A percentile compares a stretch with the other conserved stretches of the same genome.
These are phyloP conservation scores for Pseudococcus jackbeardsleyi DNA, from an alignment of 2,888 invertebrate species.

Conservation along the genomic window DNA sequence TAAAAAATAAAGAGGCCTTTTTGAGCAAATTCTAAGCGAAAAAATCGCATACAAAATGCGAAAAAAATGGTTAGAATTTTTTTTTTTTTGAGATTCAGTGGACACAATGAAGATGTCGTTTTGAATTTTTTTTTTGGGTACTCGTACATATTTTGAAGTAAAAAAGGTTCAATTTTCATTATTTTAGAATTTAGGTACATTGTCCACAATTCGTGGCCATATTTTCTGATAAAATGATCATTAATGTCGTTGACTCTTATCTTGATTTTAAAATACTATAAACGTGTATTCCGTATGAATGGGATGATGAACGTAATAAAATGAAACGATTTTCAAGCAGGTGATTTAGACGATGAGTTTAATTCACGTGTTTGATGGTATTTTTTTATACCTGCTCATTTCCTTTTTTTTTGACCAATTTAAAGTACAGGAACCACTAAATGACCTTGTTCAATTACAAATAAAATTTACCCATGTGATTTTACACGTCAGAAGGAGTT, in stretches of 20 bases:
- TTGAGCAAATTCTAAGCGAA: too few species aligned
- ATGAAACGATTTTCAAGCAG: neutral
- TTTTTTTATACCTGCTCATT: neutral
- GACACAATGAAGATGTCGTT: too few species aligned
- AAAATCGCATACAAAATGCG: too few species aligned
- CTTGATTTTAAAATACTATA: neutral
- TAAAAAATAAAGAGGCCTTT: too few species aligned
- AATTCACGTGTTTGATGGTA: neutral
- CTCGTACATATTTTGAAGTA: too few species aligned
- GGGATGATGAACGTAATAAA: neutral
- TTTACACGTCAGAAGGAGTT: neutral
- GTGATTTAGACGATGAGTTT: neutral
- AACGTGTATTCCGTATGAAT: neutral
- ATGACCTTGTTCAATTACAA: neutral
- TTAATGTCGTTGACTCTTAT: neutral
- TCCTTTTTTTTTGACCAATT: neutral
- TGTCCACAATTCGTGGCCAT: neutral
- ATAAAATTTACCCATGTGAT: conserved; percentile 19
- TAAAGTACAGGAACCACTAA: neutral
- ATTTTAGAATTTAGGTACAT: too few species aligned
- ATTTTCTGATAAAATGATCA: neutral
- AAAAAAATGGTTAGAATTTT: too few species aligned
- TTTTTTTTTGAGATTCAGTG: too few species aligned
- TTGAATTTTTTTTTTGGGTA: too few species aligned
- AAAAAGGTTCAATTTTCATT: too few species aligned